Conservation (phyloP, 2,797 vertebrate species). For the Coranthus polyacanthus region DNA sequence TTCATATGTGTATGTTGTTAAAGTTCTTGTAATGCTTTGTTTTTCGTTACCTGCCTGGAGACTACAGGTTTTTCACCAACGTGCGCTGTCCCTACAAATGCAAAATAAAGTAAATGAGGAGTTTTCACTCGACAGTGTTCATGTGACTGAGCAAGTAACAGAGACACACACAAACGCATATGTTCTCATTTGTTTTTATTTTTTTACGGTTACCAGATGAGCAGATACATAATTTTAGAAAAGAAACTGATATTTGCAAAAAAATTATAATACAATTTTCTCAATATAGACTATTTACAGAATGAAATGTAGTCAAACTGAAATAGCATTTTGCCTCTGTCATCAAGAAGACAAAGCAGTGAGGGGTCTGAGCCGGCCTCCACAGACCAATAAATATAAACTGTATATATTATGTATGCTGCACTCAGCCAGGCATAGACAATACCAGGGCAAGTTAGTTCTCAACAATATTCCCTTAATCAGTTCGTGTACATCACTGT, state of each 20-base stretch:
- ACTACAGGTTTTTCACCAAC: too few species aligned
- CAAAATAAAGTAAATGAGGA: background rate
- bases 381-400: conserved; percentile 86
- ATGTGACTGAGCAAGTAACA: conserved; percentile 26
- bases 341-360: conserved; percentile 70
- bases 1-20: too few species aligned
- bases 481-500: conserved; percentile 80
- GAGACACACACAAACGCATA: conserved; percentile 33
- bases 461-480: conserved; percentile 79
- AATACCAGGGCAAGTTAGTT: conserved; percentile 76
- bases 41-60: too few species aligned
- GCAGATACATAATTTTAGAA: conserved; percentile 88
- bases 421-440: conserved; percentile 79
- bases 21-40: background rate
- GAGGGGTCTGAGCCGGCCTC: conserved; percentile 54
- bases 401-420: conserved; percentile 84
- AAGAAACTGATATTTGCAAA: conserved; percentile 85
- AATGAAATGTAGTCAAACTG: conserved; percentile 80
- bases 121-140: background rate
- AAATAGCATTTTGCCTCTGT: conserved; percentile 75
- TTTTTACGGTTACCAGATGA: conserved; percentile 88
- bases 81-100: background rate
- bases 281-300: conserved; percentile 88
- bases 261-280: conserved; percentile 87
- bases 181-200: conserved; percentile 76